Percentiles rank a stretch among this genome's conserved stretches.
These are phyloP conservation scores for Drosophila rellima DNA, from an alignment of 2,888 invertebrate genomes.

Conservation along the genomic window DNA sequence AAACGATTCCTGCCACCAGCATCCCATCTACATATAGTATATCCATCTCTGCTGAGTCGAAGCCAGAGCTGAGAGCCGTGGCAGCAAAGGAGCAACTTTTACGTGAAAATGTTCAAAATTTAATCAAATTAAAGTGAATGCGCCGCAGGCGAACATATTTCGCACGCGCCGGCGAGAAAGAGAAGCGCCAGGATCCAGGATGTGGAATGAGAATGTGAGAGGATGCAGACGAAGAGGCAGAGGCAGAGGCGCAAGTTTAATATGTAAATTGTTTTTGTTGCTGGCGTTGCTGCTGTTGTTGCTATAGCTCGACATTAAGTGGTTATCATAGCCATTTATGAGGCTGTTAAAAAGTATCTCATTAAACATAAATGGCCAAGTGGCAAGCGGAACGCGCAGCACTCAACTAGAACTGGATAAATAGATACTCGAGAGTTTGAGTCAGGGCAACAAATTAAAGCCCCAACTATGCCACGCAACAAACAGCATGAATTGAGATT, in stretches of 20 bases:
- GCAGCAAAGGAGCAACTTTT: constrained; percentile 78
- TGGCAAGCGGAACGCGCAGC: constrained; percentile 18
- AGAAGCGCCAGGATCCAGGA: constrained; percentile 48
- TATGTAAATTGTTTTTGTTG: constrained; percentile 83
- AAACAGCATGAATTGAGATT: constrained; percentile 17
- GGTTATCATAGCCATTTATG: constrained; percentile 82
- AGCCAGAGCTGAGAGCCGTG: constrained; percentile 17
- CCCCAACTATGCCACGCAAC: constrained; percentile 22
- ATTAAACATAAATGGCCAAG: constrained; percentile 81
- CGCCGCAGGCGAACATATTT: constrained; percentile 81
- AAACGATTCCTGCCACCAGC: constrained; percentile 34
- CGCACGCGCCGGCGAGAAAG: constrained; percentile 70
- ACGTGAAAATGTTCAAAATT: constrained; percentile 83
- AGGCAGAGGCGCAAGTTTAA: constrained; percentile 73
- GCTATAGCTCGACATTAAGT: constrained; percentile 77
- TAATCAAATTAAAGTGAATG: constrained; percentile 83
- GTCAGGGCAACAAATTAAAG: constrained; percentile 51
- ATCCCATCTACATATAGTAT: constrained; percentile 37
- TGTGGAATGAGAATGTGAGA: constrained; percentile 32
- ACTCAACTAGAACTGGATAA: constrained; percentile 62
- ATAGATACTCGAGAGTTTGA: constrained; percentile 58
- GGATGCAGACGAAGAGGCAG: constrained; percentile 7
- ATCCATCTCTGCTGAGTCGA: constrained; percentile 13
- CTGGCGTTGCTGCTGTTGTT: constrained; percentile 26
- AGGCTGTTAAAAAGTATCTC: constrained; percentile 82